phyloP scores from a whole-genome alignment of 2,888 invertebrate species.

The Lutraria lutraria region DNA sequence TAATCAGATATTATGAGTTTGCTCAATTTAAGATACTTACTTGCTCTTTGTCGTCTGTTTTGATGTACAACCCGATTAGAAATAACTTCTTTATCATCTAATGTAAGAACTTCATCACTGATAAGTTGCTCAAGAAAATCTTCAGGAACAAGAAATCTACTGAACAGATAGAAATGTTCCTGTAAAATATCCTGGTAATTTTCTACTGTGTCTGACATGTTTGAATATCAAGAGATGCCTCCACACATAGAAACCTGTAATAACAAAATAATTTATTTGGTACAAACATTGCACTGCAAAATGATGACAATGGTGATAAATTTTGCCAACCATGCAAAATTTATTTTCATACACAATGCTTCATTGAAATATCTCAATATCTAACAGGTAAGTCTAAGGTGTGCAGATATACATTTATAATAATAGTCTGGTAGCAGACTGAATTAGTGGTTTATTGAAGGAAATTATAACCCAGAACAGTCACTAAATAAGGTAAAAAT shows the following conservation, averaged over 20 bases:
- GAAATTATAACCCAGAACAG: too few species aligned
- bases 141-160: slow-evolving; percentile 61
- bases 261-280: neutral
- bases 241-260: neutral
- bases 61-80: slow-evolving; percentile 55
- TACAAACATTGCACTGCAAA: too few species aligned
- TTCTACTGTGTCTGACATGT: neutral
- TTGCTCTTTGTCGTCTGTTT: slow-evolving; percentile 60
- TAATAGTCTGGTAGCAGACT: too few species aligned
- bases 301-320: too few species aligned
- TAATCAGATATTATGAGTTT: too few species aligned
- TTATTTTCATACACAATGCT: too few species aligned
- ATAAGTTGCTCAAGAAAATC: slow-evolving; percentile 60
- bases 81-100: slow-evolving; percentile 64
- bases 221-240: neutral
- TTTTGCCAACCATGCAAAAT: too few species aligned
- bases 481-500: too few species aligned
- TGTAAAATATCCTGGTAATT: slow-evolving; percentile 56
- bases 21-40: slow-evolving; percentile 34
- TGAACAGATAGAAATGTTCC: slow-evolving; percentile 61
- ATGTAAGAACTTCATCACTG: slow-evolving; percentile 53
- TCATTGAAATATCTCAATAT: too few species aligned
- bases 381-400: too few species aligned
- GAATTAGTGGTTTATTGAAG: too few species aligned
- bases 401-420: too few species aligned